phyloP scores from a whole-genome alignment of 2,797 vertebrate species.

The Carduelis carduelis region DNA sequence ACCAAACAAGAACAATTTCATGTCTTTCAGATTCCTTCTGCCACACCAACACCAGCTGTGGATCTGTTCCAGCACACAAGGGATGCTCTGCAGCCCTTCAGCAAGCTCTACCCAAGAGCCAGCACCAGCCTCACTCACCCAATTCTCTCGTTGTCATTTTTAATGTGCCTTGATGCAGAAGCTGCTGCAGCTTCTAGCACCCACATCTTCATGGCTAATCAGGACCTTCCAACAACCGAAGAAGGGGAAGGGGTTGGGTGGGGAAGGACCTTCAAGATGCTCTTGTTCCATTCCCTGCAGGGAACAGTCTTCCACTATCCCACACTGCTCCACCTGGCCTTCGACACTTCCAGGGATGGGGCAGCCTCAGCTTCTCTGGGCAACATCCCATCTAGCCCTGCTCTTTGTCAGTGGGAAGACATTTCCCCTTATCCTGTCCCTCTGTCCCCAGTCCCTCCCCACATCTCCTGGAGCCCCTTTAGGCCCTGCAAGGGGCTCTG shows the following conservation, averaged over 20 bases:
- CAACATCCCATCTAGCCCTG: neutral
- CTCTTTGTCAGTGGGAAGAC: neutral
- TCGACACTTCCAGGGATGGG: neutral
- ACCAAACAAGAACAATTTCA: neutral
- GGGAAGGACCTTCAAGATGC: neutral
- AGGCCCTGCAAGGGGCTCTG: neutral
- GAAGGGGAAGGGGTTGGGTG: no score
- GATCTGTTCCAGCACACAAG: neutral
- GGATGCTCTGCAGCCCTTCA: neutral
- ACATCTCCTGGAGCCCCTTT: neutral
- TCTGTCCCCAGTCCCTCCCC: neutral
- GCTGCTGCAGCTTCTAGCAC: neutral
- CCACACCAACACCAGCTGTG: neutral
- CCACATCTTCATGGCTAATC: rapidly evolving
- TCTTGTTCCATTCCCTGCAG: neutral
- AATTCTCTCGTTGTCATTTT: neutral
- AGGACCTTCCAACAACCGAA: neutral
- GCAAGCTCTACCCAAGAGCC: neutral
- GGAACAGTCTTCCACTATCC: neutral
- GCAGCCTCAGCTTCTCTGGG: neutral
- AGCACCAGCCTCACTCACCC: neutral
- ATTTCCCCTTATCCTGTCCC: neutral
- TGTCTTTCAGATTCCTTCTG: conserved; percentile 21
- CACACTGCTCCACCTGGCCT: neutral
- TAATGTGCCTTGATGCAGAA: neutral